These are phyloP conservation scores for Temnothorax nylanderi DNA, from an alignment of 1,140 invertebrate genomes.

Conservation along the genomic window DNA sequence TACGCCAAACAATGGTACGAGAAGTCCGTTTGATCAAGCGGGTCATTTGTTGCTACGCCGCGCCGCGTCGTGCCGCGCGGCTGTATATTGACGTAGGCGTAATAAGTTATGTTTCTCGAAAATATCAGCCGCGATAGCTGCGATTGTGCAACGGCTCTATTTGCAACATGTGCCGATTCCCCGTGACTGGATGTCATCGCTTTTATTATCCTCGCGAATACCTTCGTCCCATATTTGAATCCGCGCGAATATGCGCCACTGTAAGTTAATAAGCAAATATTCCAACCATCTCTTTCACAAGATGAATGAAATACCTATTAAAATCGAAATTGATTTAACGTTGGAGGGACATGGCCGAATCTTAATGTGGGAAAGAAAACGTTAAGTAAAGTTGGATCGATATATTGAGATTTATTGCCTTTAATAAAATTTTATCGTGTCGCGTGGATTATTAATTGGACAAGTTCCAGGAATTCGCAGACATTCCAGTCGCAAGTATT, in stretches of 20 bases:
- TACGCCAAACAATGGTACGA: constrained; percentile 57
- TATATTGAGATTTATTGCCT: background rate
- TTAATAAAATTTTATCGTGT: background rate
- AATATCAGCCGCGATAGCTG: constrained; percentile 60
- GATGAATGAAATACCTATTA: background rate
- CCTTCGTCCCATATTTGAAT: background rate
- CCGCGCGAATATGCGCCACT: background rate
- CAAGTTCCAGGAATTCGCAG: background rate
- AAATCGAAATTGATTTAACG: background rate
- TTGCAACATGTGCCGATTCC: constrained; percentile 46
- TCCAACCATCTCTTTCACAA: background rate
- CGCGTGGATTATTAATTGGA: background rate
- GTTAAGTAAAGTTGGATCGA: background rate
- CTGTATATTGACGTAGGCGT: constrained; percentile 44
- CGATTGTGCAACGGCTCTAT: constrained; percentile 59
- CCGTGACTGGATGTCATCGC: constrained; percentile 40
- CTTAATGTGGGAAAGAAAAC: background rate
- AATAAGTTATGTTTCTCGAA: constrained; percentile 65
- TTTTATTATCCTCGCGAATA: constrained; percentile 46
- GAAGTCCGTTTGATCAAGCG: constrained; percentile 45
- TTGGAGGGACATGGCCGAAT: background rate
- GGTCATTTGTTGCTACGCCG: constrained; percentile 49
- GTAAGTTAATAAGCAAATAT: background rate
- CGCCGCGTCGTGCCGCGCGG: constrained; percentile 7
- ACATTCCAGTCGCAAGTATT: background rate